Base-by-base conservation (phyloP, 2,113 vertebrate genomes). In the Microcebus griseorufus region DNA sequence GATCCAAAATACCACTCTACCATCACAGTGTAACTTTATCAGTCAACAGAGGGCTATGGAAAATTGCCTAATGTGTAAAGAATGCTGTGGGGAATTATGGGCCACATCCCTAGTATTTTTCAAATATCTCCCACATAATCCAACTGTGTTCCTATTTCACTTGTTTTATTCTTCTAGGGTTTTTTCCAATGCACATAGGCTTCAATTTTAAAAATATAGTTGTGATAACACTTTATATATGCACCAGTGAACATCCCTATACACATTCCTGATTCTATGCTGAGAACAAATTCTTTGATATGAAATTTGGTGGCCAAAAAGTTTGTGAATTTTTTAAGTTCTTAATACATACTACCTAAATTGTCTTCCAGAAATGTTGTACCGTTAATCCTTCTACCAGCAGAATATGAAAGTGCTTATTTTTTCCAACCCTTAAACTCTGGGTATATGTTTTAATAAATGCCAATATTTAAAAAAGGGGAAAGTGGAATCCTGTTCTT, bases 321-420 rank as follows among this genome's bases (percentile, higher is more conserved):
- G 16, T 67, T 88, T 92, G 32, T 65, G 18, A 72, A 95, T n/a
- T 86, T 91, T 95, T 39, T 13, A 96, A 60, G 22, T 80, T 94
- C 48, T 53, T 84, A 90, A 94, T 42, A 83, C 5, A 53, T 11
- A 83, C 42, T 58, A 88, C 48, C 22, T 91, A 97, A 95, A 93
- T 23, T 3, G 8, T 45, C 67, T 55, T 96, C 62, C 5, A 65
- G 23, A 95, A 86, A 55, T 55, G 60, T 7, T 85, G 14, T 70
- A 22, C 58, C 29, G 39, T 83, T 65, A 81, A 42, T 90, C 88
- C 7, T 80, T 23, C 70, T 60, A 29, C 18, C 9, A 88, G 53
- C 51, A 92, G 39, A 79, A n/a, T 17, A 69, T 11, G 6, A 62
- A 64, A 88, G 10, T 34, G 25, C 12, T 7, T 55, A 10, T 82